Base-by-base conservation (phyloP, 2,797 vertebrate species). In the Glyptemys insculpta region DNA sequence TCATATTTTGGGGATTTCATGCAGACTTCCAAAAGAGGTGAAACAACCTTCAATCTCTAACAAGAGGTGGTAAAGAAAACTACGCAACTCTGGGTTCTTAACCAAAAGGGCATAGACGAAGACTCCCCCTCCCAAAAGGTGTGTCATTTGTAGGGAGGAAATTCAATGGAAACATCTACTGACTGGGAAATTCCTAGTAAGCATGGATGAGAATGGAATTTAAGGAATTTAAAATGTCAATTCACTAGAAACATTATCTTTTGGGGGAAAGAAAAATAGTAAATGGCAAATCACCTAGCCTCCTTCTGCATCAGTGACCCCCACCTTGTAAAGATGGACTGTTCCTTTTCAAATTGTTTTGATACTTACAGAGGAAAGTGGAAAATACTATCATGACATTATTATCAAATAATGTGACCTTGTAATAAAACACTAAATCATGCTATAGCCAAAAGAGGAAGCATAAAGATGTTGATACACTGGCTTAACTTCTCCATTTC, bases 371-470 rank as follows among this genome's bases (percentile, higher is more conserved):
- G n/a, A 68, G 8, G 65, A 34, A 62, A 62, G 31, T 21, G 18
- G n/a, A 68, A 68, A 68, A 68, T n/a, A 19, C 16, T 65, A 37
- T 68, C 18, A 68, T 68, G 65, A 68, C 18, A 68, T 37, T 37
- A 62, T 62, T 15, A 68, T 11, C n/a, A 68, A n/a, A 34, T 87
- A 84, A 72, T 49, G 25, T 3, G 65, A 53, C 31, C 23, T 83
- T 84, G 41, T 11, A 21, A 21, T 37, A 87, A 10, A 90, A 93
- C 80, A 2, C 2, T 3, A 47, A 16, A 12, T 37, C 14, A n/a
- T 12, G 53, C 14, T 8, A 21, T 62, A 44, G 0, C 2, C 34
- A 82, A 80, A 65, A 79, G 3, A 4, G 16, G 8, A n/a, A 80
- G 5, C n/a, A 16, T n/a, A 74, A 86, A 81, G 21, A 8, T 23